Base-by-base conservation (phyloP, 2,888 invertebrate genomes). In the Tortricodes alternella region DNA sequence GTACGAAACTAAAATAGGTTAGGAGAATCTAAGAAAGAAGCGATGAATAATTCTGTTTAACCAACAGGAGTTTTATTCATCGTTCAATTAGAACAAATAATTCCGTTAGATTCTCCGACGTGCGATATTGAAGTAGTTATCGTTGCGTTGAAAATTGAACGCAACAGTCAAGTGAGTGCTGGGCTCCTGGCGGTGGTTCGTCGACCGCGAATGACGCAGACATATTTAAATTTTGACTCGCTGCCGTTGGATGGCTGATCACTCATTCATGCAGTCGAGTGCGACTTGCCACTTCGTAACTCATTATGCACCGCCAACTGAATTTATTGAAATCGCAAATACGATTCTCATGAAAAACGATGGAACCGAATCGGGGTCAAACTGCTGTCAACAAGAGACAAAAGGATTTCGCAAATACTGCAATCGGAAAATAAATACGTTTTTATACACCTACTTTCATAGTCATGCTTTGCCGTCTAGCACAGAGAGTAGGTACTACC, bases 191-290 rank as follows among this genome's bases (percentile, higher is more conserved):
- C 46, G 32, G 15, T 43, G 29, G 49, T 56, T 56, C 53, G 53
- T 34, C 46, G 46, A 52, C 52, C 46, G 52, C 24, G 53, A 53
- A 53, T 53, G 46, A 50, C 49, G 39, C 58, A 44, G 49, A 50
- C 58, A 46, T 39, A 53, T 58, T 58, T 46, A 59, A 55, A 46
- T 55, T 48, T 48, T 13, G 53, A 48, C 48, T 55, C 34, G 34
- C 34, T 13, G 41, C 48, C 34, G 15, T 41, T 41, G 48, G 34
- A 39, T 13, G 41, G 35, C 48, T 48, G 53, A 55, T 55, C 48
- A 55, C 48, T 48, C 53, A 55, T 55, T 55, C 48, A 55, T 48
- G 41, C 34, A 46, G 32, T 41, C 39, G 53, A 55, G 48, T 48
- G 53, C 48, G 48, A 48, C 48, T 48, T 55, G 48, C 35, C 53